phyloP scores from a whole-genome alignment of 35 echinoderm and acorn worm species.

The Lytechinus pictus region DNA sequence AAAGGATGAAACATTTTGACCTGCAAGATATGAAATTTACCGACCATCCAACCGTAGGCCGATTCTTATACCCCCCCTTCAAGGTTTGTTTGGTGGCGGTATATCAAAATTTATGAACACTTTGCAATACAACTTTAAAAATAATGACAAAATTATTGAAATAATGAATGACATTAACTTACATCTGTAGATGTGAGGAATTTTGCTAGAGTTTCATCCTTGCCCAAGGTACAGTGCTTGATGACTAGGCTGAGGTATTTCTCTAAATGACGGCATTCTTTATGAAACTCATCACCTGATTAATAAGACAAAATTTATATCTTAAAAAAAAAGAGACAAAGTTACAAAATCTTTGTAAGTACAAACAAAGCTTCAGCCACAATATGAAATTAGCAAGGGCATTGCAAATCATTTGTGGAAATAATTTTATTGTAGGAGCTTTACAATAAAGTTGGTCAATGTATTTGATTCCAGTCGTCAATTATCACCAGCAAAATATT shows the following conservation, averaged over 20 bases:
- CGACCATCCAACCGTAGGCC: no score
- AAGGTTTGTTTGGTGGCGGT: no score
- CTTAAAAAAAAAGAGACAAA: neutral
- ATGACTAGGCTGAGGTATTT: slow-evolving; percentile 77
- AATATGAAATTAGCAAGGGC: neutral
- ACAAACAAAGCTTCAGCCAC: neutral
- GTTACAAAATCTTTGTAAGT: neutral
- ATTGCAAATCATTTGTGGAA: neutral
- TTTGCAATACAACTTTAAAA: neutral
- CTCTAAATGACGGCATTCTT: slow-evolving; percentile 82
- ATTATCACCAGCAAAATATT: no score
- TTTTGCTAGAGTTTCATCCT: slow-evolving; percentile 69
- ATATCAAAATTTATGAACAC: no score
- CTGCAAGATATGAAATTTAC: no score
- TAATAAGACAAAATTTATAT: neutral
- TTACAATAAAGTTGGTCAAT: no score
- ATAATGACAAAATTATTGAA: neutral
- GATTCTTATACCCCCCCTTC: no score
- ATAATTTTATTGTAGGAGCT: no score
- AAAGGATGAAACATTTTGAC: no score
- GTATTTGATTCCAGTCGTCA: no score
- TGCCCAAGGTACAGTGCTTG: slow-evolving; percentile 81
- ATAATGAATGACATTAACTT: slow-evolving; percentile 28
- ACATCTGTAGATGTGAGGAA: slow-evolving; percentile 88
- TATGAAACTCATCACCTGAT: slow-evolving; percentile 95